A percentile compares a stretch with the other conserved stretches of the same genome.
These are phyloP conservation scores for Aix galericulata DNA, from an alignment of 2,113 vertebrate genomes.

Conservation along the genomic window DNA sequence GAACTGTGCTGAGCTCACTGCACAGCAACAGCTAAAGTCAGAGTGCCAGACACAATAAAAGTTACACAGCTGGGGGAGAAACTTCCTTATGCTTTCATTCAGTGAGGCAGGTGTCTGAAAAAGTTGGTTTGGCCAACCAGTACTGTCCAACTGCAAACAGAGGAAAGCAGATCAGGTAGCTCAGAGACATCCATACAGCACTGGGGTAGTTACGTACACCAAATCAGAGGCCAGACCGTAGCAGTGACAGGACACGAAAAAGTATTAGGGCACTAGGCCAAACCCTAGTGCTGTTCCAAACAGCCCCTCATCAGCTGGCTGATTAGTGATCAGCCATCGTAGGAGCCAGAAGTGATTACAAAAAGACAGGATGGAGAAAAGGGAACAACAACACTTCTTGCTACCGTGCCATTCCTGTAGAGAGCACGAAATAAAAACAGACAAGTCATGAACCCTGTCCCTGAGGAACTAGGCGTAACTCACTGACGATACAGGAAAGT, in stretches of 20 bases:
- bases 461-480: background rate
- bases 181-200: background rate
- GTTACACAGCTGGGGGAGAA: background rate
- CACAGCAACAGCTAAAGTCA: rapidly evolving
- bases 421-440: background rate
- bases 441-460: background rate
- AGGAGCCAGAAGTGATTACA: background rate
- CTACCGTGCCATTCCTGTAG: background rate
- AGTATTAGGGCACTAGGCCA: background rate
- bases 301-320: background rate
- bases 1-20: rapidly evolving
- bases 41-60: background rate
- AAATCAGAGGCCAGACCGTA: background rate
- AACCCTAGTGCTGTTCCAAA: background rate
- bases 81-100: background rate
- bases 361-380: background rate
- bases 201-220: background rate
- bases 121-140: background rate
- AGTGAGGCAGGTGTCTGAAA: background rate
- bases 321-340: background rate
- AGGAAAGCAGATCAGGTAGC: background rate
- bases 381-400: background rate
- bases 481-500: background rate
- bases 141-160: background rate
- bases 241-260: background rate